phyloP scores from a whole-genome alignment of 2,888 invertebrate genomes.

The Sepiola atlantica region DNA sequence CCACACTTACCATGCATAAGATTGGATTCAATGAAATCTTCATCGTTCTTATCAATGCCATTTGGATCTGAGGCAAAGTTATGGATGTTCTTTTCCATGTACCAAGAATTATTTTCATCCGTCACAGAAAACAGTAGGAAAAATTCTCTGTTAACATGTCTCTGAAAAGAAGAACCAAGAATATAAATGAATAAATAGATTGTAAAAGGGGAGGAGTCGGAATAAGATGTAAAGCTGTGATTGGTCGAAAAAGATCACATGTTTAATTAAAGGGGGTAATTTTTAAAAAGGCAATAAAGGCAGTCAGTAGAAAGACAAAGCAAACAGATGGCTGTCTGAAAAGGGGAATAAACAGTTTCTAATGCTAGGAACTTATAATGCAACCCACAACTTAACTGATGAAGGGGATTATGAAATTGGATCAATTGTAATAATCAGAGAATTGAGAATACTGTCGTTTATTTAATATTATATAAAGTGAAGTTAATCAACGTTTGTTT shows the following conservation, averaged over 20 bases:
- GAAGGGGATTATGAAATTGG: too few relatives aligned
- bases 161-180: constrained; percentile 9
- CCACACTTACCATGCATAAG: constrained; percentile 59
- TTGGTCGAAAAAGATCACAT: background rate
- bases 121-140: constrained; percentile 58
- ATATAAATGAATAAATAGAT: background rate
- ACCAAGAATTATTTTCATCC: constrained; percentile 62
- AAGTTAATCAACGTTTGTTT: too few relatives aligned
- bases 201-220: background rate
- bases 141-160: constrained; percentile 52
- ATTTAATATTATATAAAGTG: too few relatives aligned
- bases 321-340: background rate
- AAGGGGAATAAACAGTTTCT: too few relatives aligned
- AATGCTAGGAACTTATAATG: too few relatives aligned
- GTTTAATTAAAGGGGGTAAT: background rate
- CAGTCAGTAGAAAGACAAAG: background rate
- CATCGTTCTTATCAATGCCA: constrained; percentile 54
- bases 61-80: constrained; percentile 33
- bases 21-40: constrained; percentile 58
- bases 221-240: background rate
- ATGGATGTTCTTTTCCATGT: constrained; percentile 56
- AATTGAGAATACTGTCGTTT: too few relatives aligned
- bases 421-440: too few relatives aligned
- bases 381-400: too few relatives aligned
- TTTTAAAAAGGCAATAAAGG: background rate